phyloP scores from a whole-genome alignment of 1,140 invertebrate genomes.

The Heliconius hewitsoni region DNA sequence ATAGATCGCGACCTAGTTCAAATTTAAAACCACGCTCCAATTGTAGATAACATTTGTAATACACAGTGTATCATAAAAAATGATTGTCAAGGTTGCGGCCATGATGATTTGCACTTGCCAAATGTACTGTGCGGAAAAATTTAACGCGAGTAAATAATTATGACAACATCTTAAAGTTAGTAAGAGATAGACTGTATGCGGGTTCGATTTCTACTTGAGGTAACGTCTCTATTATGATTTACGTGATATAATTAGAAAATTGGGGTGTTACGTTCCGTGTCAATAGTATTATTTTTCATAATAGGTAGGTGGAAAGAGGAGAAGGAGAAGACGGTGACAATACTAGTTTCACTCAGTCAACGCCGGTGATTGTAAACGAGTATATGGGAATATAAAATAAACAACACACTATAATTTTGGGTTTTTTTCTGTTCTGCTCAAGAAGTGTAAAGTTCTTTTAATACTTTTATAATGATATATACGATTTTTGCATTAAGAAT shows the following conservation, averaged over 20 bases:
- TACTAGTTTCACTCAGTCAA: no score
- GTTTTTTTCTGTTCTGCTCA: not conserved
- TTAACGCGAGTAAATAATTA: not conserved
- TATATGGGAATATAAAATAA: not conserved
- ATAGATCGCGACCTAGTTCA: constrained; percentile 2
- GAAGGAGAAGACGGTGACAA: no score
- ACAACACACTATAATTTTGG: not conserved
- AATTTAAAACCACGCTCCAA: constrained; percentile 13
- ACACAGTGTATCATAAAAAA: constrained; percentile 22
- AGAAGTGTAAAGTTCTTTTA: not conserved
- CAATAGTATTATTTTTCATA: no score
- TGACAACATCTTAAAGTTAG: not conserved
- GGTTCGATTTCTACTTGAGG: no score
- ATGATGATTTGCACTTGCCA: constrained; percentile 16
- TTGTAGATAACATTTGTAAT: not conserved
- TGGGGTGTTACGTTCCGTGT: no score
- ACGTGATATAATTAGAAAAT: no score
- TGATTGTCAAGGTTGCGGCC: constrained; percentile 23
- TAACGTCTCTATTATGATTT: no score
- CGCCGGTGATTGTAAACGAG: no score
- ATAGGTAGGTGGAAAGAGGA: no score
- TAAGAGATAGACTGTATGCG: no score
- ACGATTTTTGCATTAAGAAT: not conserved
- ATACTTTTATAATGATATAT: not conserved
- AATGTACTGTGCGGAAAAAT: not conserved